These are phyloP conservation scores for Crenuchus spilurus DNA, from an alignment of 2,797 vertebrate genomes.

Conservation along the genomic window DNA sequence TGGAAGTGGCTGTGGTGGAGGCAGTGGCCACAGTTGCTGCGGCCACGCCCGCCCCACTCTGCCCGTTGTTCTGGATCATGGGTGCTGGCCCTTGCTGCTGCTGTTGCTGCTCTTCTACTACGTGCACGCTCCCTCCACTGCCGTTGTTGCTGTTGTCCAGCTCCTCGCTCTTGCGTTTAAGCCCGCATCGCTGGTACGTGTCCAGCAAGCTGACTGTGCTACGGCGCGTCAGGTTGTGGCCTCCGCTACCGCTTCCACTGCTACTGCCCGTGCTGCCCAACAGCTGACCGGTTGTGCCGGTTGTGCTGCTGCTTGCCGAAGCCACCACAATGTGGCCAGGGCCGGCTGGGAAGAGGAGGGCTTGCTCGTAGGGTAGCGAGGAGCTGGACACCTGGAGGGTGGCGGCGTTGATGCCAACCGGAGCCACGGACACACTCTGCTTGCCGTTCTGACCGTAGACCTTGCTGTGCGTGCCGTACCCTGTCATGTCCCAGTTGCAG, in stretches of 20 bases:
- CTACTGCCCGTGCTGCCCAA: constrained; percentile 71
- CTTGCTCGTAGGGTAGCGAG: constrained; percentile 95
- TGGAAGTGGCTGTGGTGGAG: constrained; percentile 93
- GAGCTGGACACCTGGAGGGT: constrained; percentile 83
- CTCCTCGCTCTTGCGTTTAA: constrained; percentile 99
- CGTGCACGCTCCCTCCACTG: constrained; percentile 80
- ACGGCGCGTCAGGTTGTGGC: constrained; percentile 96
- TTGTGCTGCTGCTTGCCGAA: constrained; percentile 92
- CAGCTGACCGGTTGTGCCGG: constrained; percentile 82
- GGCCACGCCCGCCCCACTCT: constrained; percentile 84
- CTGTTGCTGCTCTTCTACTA: constrained; percentile 55
- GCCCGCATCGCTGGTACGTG: constrained; percentile 99
- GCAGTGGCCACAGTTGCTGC: constrained; percentile 77
- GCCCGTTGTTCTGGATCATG: constrained; percentile 90
- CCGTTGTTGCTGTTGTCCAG: constrained; percentile 94
- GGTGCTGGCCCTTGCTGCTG: constrained; percentile 72
- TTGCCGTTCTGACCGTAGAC: constrained; percentile 88
- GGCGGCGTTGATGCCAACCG: constrained; percentile 81
- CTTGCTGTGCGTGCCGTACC: constrained; percentile 98
- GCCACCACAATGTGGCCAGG: constrained; percentile 92
- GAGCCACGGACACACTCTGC: constrained; percentile 88
- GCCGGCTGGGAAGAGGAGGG: constrained; percentile 94
- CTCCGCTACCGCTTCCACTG: constrained; percentile 78
- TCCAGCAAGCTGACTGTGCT: constrained; percentile 98
- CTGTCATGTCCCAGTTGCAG: constrained; percentile 98